Evolutionary conservation across 1,140 invertebrate species (phyloP).

Genomic region (Cyphomyrmex costatus): DNA sequence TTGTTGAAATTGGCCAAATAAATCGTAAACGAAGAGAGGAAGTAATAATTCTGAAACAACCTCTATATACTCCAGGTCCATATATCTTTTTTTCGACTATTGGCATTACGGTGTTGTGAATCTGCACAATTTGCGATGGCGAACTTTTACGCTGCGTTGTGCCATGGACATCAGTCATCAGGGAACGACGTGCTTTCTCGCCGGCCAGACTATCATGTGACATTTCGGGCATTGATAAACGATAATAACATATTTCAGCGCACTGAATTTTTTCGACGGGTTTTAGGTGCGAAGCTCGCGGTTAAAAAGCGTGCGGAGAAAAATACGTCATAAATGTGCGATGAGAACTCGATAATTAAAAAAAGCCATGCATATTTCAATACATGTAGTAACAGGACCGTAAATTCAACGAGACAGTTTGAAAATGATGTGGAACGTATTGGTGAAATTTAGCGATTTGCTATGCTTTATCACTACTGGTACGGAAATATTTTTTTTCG

Average conservation of each 20-base stretch:
- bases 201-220: slow-evolving; percentile 26
- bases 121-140: slow-evolving; percentile 48
- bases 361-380: slow-evolving; percentile 39
- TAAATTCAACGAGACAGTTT: slow-evolving; percentile 30
- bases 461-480: not conserved
- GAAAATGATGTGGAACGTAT: slow-evolving; percentile 46
- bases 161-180: slow-evolving; percentile 48
- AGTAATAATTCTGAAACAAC: not conserved
- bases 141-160: slow-evolving; percentile 49
- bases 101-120: slow-evolving; percentile 36
- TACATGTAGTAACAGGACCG: not conserved
- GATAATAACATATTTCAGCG: slow-evolving; percentile 58
- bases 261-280: slow-evolving; percentile 26
- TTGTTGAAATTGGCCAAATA: not conserved
- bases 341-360: slow-evolving; percentile 51
- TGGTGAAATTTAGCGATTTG: slow-evolving; percentile 17
- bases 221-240: slow-evolving; percentile 59
- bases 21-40: not conserved
- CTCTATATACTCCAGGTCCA: not conserved
- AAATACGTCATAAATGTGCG: slow-evolving; percentile 14
- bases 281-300: not conserved
- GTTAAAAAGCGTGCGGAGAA: slow-evolving; percentile 30
- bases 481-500: not conserved
- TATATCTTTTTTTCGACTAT: slow-evolving; percentile 45
- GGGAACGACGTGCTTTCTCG: slow-evolving; percentile 24